Evolutionary conservation across 1,140 invertebrate species (phyloP).

Genomic region (Calephelis nemesis): DNA sequence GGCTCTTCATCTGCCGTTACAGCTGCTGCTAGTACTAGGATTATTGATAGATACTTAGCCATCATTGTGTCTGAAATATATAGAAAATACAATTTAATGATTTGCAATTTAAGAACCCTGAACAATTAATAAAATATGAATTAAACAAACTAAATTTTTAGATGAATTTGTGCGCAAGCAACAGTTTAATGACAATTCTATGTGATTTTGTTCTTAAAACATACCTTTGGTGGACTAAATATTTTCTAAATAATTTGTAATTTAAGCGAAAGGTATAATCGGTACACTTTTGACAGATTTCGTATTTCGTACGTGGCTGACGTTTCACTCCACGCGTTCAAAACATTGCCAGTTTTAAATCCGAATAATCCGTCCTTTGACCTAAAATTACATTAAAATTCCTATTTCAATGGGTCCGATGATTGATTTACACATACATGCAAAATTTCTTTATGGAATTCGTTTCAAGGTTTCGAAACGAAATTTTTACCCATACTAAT

Average conservation of each 20-base stretch:
- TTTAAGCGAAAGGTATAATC: constrained; percentile 26
- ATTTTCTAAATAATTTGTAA: constrained; percentile 28
- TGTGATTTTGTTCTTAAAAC: not conserved
- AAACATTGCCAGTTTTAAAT: constrained; percentile 43
- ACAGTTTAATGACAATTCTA: not conserved
- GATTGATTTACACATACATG: too few relatives aligned
- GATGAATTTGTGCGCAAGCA: too few relatives aligned
- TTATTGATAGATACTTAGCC: constrained; percentile 57
- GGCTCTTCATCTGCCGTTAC: constrained; percentile 83
- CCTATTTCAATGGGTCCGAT: too few relatives aligned
- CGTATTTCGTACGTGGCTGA: constrained; percentile 68
- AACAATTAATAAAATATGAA: constrained; percentile 29
- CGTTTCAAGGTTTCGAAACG: too few relatives aligned
- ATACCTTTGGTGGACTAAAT: constrained; percentile 7
- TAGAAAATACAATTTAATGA: constrained; percentile 31
- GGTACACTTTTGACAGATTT: constrained; percentile 34
- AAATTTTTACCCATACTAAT: too few relatives aligned
- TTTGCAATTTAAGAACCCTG: constrained; percentile 7
- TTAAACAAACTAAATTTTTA: constrained; percentile 29
- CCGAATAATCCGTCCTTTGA: too few relatives aligned
- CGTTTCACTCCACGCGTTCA: constrained; percentile 75
- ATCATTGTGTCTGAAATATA: constrained; percentile 67
- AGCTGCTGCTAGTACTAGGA: constrained; percentile 64
- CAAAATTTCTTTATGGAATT: too few relatives aligned
- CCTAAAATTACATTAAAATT: too few relatives aligned